Conservation (phyloP, 2,113 vertebrate genomes). For the Montifringilla adamsi region DNA sequence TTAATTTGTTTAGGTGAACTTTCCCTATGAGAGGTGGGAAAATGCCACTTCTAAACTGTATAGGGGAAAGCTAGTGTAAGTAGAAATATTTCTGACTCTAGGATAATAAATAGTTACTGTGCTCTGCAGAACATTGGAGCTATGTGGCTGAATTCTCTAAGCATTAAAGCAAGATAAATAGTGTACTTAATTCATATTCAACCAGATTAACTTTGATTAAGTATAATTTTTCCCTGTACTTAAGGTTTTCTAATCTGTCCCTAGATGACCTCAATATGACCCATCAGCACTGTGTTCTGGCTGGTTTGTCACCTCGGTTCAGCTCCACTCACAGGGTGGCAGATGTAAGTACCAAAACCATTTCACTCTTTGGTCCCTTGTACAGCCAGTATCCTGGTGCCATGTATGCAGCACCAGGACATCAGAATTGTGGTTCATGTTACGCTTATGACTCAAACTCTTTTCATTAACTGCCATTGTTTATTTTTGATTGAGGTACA, state of each 20-base stretch:
- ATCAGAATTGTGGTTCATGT: not conserved
- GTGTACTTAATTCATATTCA: not conserved
- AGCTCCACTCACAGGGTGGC: conserved; percentile 95
- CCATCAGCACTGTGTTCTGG: conserved; percentile 94
- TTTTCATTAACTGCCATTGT: not conserved
- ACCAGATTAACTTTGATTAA: conserved; percentile 45
- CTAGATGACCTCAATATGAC: conserved; percentile 91
- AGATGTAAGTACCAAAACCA: conserved; percentile 80
- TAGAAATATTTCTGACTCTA: not conserved
- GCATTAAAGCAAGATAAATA: not conserved
- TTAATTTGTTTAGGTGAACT: not conserved
- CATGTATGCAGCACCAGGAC: accelerated
- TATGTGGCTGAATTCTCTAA: not conserved
- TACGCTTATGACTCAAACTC: not conserved
- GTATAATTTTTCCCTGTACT: not conserved
- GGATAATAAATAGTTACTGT: not conserved
- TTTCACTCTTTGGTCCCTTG: not conserved
- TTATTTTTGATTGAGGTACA: not conserved
- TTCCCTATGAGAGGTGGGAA: not conserved
- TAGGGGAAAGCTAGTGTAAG: not conserved
- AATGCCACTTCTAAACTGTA: not conserved
- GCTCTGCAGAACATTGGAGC: not conserved
- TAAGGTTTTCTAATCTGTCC: conserved; percentile 48
- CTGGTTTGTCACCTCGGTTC: conserved; percentile 87
- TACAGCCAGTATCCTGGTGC: not conserved